phyloP scores from a whole-genome alignment of 2,797 vertebrate species.

The Parambassis ranga region DNA sequence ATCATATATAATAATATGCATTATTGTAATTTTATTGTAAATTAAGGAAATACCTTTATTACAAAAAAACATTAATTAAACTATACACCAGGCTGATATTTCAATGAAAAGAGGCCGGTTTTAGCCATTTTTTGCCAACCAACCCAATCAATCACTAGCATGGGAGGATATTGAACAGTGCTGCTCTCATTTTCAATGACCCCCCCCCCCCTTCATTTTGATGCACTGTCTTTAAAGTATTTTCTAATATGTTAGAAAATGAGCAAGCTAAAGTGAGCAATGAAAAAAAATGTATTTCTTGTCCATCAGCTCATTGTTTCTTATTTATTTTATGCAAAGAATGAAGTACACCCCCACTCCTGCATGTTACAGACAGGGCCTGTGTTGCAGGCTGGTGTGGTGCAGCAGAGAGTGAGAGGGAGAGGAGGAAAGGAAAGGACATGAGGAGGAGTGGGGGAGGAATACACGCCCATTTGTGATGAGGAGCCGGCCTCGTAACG shows the following conservation, averaged over 20 bases:
- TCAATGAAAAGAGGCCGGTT: not conserved
- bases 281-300: not conserved
- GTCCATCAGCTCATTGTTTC: not conserved
- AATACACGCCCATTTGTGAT: constrained; percentile 69
- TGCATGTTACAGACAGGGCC: constrained; percentile 18
- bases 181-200: not conserved
- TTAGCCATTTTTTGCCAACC: not conserved
- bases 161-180: not conserved
- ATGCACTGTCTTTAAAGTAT: not conserved
- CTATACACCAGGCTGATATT: not conserved
- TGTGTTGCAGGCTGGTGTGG: constrained; percentile 61
- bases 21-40: too few species aligned
- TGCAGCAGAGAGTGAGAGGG: constrained; percentile 55
- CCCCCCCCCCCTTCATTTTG: not conserved
- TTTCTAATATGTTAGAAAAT: not conserved
- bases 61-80: not conserved
- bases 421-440: not conserved
- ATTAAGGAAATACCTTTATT: too few species aligned
- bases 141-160: not conserved
- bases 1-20: too few species aligned
- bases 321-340: not conserved
- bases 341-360: not conserved
- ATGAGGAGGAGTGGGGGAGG: not conserved
- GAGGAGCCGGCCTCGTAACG: constrained; percentile 35
- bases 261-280: not conserved